Evolutionary conservation across 1,140 invertebrate species (phyloP), one percentile per base, ranked within the genome.

Genomic region (Drosophila ambigua): DNA sequence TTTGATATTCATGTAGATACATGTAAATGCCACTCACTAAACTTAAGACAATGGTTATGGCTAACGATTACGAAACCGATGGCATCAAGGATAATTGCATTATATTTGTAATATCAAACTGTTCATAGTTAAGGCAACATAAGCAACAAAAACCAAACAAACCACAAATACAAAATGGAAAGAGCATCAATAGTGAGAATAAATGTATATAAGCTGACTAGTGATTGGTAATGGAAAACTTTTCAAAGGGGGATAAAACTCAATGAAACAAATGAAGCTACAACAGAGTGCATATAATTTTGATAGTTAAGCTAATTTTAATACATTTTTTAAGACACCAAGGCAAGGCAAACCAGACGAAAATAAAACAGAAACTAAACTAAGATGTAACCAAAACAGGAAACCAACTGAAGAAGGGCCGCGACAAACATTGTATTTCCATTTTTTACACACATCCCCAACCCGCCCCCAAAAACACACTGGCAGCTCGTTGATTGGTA

Each of bases 221-320:
- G 60, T 24, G 48, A 67, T 67, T 64, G 46, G 31, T 57, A 60
- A 67, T 44, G 51, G 44, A 15, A 54, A 54, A 53, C 53, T 51
- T 31, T 53, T 62, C 53, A 39, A 53, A 62, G 53, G 7, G 15
- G 31, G n/a, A 28, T 13, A 23, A 52, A 69, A 41, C 50, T 69
- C 26, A 69, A 60, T 39, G 48, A 61, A 48, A 41, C 53, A 68
- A 74, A 54, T 67, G 69, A 69, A 77, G 61, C 39, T 72, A 52
- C 63, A 73, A 73, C 71, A 64, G 73, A 66, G 61, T 57, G 71
- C 72, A 74, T 83, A 83, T 79, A 76, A 83, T 84, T 84, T 84
- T 85, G 73, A 85, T 85, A 85, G 81, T 87, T 87, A 85, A 87
- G 81, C 55, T 77, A 78, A 87, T 81, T 77, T 61, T 69, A 78